Base-by-base conservation (phyloP, 2,888 invertebrate genomes). In the Polymixis flavicincta region DNA sequence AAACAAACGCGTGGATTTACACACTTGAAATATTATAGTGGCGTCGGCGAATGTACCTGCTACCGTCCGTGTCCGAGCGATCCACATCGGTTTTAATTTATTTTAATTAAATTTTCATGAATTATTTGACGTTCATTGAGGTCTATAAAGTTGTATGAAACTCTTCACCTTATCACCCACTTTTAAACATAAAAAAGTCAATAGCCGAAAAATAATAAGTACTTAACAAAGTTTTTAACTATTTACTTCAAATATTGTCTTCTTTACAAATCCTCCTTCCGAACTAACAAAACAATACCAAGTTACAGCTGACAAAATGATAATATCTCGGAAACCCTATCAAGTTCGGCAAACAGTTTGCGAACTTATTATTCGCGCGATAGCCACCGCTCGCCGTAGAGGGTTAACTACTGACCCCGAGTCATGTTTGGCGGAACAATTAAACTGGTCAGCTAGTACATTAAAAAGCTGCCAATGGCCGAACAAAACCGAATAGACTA, bases 401-500 rank as follows among this genome's bases (percentile, higher is more conserved):
- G 78, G 84, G 79, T 85, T 78, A 87, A 84, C 82, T 84, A 78
- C 79, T 80, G 84, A 88, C 85, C 85, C 77, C 80, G 55, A 82
- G 73, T 76, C 74, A 83, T 83, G 80, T 86, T 84, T 82, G 81
- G 73, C 42, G 76, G 79, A 73, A 80, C 78, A 82, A 82, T 85
- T 79, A 80, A 80, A 79, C 79, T 70, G 78, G 78, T 87, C 86
- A 85, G 74, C 80, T 74, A 75, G 70, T 80, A 84, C 71, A 89
- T 86, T 84, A 83, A 82, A 86, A 89, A 86, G 76, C 88, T 87
- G 88, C 88, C 88, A 90, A 92, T 87, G 84, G 74, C 79, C 83
- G 87, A 87, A 80, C 89, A 79, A 88, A 90, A 90, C 90, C 89
- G 89, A 93, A 93, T 92, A 89, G 91, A 88, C 93, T 90, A 92